A percentile compares a stretch with the other conserved stretches of the same genome.
phyloP scores from a whole-genome alignment of 2,888 invertebrate genomes.

The Sphaerophoria taeniata region DNA sequence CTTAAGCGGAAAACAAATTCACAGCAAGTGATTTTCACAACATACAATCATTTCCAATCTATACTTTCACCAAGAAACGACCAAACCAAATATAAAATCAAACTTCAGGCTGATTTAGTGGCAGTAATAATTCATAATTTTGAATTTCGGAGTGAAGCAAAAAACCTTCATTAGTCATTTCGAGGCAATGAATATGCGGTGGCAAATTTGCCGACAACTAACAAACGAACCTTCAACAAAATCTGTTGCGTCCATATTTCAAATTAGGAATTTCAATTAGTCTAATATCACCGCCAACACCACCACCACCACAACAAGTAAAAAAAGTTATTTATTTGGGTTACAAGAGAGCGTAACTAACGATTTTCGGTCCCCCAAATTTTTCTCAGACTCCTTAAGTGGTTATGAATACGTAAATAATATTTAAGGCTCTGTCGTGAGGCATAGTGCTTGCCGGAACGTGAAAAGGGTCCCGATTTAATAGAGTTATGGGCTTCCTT shows the following conservation, averaged over 20 bases:
- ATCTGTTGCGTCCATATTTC: conserved; percentile 12
- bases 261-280: conserved; percentile 4
- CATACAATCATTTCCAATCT: background rate
- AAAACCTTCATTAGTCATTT: conserved; percentile 25
- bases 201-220: conserved; percentile 3
- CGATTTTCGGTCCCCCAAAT: no score
- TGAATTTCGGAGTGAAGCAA: background rate
- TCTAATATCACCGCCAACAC: background rate
- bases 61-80: background rate
- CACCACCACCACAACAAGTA: background rate
- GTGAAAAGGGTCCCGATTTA: no score
- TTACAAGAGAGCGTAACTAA: background rate
- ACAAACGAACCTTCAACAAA: background rate
- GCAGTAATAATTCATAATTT: background rate
- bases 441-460: no score
- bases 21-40: background rate
- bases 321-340: background rate
- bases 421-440: no score
- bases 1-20: background rate
- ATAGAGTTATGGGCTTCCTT: no score
- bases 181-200: background rate
- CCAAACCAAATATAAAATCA: background rate
- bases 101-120: conserved; percentile 3
- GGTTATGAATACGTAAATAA: no score
- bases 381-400: no score